Percentiles rank a stretch among this genome's conserved stretches.
phyloP scores from a whole-genome alignment of 2,113 vertebrate species.

The Plotosus lineatus region DNA sequence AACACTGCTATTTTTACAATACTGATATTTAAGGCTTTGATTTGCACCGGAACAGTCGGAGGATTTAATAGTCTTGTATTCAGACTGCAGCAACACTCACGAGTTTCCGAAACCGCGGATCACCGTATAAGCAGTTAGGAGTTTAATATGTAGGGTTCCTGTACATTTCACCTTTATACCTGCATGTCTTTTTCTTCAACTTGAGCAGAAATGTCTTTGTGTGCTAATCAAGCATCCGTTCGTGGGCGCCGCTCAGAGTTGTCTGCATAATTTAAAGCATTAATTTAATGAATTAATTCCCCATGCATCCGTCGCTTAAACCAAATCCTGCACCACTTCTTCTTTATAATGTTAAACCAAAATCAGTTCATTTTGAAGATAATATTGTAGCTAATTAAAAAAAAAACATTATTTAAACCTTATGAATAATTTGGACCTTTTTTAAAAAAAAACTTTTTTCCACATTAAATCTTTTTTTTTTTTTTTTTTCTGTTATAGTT shows the following conservation, averaged over 20 bases:
- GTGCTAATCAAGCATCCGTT: not conserved
- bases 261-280: not conserved
- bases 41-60: not conserved
- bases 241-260: not conserved
- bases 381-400: not conserved
- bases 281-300: not conserved
- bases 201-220: not conserved
- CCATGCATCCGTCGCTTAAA: not conserved
- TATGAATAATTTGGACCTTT: not conserved
- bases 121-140: not conserved
- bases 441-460: not conserved
- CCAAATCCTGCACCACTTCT: not conserved
- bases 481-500: not conserved
- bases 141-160: not conserved
- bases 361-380: not conserved
- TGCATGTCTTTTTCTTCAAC: not conserved
- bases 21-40: constrained; percentile 33
- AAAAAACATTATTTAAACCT: not conserved
- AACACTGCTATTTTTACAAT: too few species aligned
- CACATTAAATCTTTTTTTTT: too few species aligned
- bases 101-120: not conserved
- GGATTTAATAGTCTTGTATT: not conserved
- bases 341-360: not conserved
- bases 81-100: not conserved
- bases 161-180: too few species aligned